Percentiles rank a stretch among this genome's conserved stretches.
Evolutionary conservation across 1,140 invertebrate genomes (phyloP).

Genomic region (Formica exsecta): DNA sequence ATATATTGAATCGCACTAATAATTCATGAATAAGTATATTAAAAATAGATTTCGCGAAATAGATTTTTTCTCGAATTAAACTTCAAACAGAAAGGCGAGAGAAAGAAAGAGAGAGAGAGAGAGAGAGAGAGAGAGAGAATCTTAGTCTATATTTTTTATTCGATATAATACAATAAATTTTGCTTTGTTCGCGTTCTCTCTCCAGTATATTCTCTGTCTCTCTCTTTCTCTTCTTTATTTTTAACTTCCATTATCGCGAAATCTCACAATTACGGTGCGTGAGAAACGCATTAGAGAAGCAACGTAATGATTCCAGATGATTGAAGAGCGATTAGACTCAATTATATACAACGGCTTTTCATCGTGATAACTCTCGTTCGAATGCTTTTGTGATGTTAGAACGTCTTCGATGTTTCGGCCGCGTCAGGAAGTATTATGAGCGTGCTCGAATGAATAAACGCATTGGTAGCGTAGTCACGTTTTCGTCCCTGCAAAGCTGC

Average conservation of each 20-base stretch:
- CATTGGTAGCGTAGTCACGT: slow-evolving; percentile 42
- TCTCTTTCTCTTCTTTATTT: background rate
- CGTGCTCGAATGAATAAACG: slow-evolving; percentile 14
- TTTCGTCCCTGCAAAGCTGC: slow-evolving; percentile 17
- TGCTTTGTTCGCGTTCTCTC: background rate
- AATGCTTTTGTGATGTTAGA: background rate
- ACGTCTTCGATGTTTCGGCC: slow-evolving; percentile 15
- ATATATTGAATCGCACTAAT: background rate
- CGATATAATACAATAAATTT: too few species aligned
- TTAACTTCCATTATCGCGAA: slow-evolving; percentile 11
- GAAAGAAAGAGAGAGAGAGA: too few species aligned
- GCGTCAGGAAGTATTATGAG: slow-evolving; percentile 49
- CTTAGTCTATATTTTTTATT: background rate
- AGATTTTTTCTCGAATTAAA: too few species aligned
- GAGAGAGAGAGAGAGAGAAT: background rate
- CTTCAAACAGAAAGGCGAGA: too few species aligned
- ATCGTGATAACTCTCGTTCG: slow-evolving; percentile 7
- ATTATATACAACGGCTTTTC: slow-evolving; percentile 45
- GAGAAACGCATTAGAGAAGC: background rate
- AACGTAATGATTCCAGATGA: background rate
- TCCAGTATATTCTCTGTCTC: background rate
- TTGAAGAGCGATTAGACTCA: slow-evolving; percentile 42
- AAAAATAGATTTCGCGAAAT: background rate
- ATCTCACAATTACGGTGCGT: background rate
- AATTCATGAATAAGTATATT: background rate